Evolutionary conservation across 2,797 vertebrate genomes (phyloP).

Genomic region (Synaphobranchus kaupii): DNA sequence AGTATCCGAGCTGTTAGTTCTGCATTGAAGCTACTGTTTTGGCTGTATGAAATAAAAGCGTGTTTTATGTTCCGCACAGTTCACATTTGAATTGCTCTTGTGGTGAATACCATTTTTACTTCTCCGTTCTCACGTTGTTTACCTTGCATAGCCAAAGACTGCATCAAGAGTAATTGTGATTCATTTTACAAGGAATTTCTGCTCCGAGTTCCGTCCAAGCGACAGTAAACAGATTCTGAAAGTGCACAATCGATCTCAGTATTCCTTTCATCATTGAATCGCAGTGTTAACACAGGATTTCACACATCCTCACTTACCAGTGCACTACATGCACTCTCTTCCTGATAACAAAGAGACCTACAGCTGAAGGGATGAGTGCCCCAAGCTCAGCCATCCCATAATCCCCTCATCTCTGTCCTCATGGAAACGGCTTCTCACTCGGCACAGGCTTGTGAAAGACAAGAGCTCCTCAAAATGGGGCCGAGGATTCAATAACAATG

Average conservation of each 20-base stretch:
- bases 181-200: not conserved
- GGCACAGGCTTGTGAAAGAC: not conserved
- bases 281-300: not conserved
- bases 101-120: not conserved
- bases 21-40: not conserved
- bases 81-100: not conserved
- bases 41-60: not conserved
- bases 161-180: not conserved
- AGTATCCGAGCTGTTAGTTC: not conserved
- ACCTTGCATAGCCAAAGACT: not conserved
- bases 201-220: not conserved
- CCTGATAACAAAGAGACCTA: not conserved
- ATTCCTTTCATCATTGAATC: not conserved
- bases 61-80: not conserved
- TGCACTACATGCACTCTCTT: not conserved
- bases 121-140: not conserved
- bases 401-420: not conserved
- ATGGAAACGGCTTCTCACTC: not conserved
- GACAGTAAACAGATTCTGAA: not conserved
- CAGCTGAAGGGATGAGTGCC: not conserved
- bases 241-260: not conserved
- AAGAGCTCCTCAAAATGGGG: not conserved
- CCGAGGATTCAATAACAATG: not conserved
- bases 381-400: not conserved
- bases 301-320: not conserved